Percentiles rank a stretch among this genome's conserved stretches.
Conservation (phyloP, 2,113 vertebrate genomes). For the Anoura caudifer region DNA sequence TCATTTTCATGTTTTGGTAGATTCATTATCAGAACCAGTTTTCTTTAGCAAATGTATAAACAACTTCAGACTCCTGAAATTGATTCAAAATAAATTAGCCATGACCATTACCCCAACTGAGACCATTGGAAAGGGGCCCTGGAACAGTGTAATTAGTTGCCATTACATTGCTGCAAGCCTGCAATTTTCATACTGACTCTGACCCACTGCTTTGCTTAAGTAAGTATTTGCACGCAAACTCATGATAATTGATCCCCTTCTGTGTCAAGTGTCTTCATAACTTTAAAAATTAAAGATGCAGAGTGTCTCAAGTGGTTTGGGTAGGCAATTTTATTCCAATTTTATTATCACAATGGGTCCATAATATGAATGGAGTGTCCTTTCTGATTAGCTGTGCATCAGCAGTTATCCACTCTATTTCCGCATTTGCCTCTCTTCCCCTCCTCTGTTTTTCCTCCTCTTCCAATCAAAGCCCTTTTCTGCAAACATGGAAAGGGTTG, state of each 20-base stretch:
- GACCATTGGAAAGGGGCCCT: conserved; percentile 72
- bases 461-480: conserved; percentile 43
- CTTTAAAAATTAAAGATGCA: conserved; percentile 93
- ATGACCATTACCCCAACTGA: conserved; percentile 80
- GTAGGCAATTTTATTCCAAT: conserved; percentile 89
- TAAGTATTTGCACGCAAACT: conserved; percentile 92
- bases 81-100: conserved; percentile 88
- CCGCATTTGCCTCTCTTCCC: conserved; percentile 71
- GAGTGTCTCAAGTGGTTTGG: conserved; percentile 84
- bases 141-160: conserved; percentile 84
- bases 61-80: conserved; percentile 78
- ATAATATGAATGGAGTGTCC: conserved; percentile 94
- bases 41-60: conserved; percentile 87
- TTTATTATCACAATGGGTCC: conserved; percentile 92
- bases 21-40: conserved; percentile 85
- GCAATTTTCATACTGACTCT: conserved; percentile 79
- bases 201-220: conserved; percentile 82
- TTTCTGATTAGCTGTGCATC: conserved; percentile 90
- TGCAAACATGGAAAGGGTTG: conserved; percentile 77
- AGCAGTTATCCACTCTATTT: conserved; percentile 76
- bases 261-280: conserved; percentile 90
- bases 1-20: conserved; percentile 86
- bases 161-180: conserved; percentile 80
- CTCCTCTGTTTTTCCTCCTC: not conserved
- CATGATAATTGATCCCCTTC: conserved; percentile 89